Evolutionary conservation across 2,797 vertebrate species (phyloP).

Genomic region (Hypotaenidia okinawae): DNA sequence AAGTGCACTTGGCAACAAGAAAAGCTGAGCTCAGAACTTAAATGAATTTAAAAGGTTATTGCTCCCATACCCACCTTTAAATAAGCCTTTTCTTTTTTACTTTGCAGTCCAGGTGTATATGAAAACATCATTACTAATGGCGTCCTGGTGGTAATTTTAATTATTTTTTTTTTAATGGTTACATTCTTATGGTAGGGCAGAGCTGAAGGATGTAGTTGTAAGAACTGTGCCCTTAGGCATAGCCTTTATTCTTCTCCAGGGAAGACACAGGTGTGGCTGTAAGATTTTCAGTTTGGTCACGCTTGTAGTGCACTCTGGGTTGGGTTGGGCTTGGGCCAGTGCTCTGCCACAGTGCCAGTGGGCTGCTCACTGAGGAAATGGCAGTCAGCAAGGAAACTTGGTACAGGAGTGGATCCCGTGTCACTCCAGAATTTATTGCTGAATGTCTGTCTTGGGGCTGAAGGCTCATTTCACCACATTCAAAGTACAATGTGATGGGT

Average conservation of each 20-base stretch:
- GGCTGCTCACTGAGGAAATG: not conserved
- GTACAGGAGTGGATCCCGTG: not conserved
- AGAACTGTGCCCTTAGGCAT: not conserved
- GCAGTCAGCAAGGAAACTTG: not conserved
- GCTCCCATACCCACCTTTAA: not conserved
- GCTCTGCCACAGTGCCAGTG: not conserved
- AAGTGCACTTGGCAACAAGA: not conserved
- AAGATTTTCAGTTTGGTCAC: not conserved
- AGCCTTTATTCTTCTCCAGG: not conserved
- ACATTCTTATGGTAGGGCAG: not conserved
- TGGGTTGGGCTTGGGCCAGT: not conserved
- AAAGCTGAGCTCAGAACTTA: not conserved
- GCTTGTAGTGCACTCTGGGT: not conserved
- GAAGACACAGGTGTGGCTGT: not conserved
- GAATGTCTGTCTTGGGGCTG: too few species aligned
- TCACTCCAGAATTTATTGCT: too few species aligned
- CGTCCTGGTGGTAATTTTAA: slow-evolving; percentile 50
- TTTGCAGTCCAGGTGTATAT: slow-evolving; percentile 51
- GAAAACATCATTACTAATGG: slow-evolving; percentile 64
- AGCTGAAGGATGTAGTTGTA: not conserved
- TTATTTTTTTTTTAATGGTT: not conserved
- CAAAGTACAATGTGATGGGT: too few species aligned
- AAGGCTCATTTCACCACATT: too few species aligned
- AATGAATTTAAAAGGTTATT: not conserved
- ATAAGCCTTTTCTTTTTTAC: not conserved